Percentiles rank a stretch among this genome's conserved stretches.
These are phyloP conservation scores for Ophthalmolycus amberensis DNA, from an alignment of 2,113 vertebrate genomes.

Conservation along the genomic window DNA sequence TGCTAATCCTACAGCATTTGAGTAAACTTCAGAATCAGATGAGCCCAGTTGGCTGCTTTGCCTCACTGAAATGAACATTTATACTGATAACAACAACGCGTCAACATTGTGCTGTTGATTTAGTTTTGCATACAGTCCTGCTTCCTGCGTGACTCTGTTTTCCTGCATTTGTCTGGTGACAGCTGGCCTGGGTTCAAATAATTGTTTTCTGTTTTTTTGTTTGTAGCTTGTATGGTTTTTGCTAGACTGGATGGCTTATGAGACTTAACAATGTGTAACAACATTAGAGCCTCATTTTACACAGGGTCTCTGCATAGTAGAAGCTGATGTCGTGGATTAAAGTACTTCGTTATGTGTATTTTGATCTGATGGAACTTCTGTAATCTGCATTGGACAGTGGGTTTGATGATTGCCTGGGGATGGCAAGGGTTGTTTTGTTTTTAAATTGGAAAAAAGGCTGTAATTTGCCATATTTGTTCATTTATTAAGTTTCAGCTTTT, in stretches of 20 bases:
- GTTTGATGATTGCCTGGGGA: not conserved
- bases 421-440: not conserved
- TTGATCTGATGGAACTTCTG: not conserved
- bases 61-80: not conserved
- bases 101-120: constrained; percentile 21
- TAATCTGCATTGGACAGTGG: not conserved
- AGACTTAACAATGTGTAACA: not conserved
- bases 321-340: not conserved
- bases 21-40: constrained; percentile 3
- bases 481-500: not conserved
- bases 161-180: not conserved
- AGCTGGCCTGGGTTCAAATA: constrained; percentile 2
- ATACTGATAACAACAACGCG: constrained; percentile 1
- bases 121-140: constrained; percentile 4
- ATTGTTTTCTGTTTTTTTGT: not conserved
- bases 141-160: not conserved
- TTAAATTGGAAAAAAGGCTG: not conserved
- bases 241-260: not conserved
- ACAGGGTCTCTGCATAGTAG: not conserved
- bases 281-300: not conserved
- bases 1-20: constrained; percentile 10
- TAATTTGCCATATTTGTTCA: not conserved
- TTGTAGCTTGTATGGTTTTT: not conserved
- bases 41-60: constrained; percentile 11
- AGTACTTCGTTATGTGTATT: not conserved